These are phyloP conservation scores for Drosophila triauraria DNA, from an alignment of 1,140 invertebrate species.

Conservation along the genomic window DNA sequence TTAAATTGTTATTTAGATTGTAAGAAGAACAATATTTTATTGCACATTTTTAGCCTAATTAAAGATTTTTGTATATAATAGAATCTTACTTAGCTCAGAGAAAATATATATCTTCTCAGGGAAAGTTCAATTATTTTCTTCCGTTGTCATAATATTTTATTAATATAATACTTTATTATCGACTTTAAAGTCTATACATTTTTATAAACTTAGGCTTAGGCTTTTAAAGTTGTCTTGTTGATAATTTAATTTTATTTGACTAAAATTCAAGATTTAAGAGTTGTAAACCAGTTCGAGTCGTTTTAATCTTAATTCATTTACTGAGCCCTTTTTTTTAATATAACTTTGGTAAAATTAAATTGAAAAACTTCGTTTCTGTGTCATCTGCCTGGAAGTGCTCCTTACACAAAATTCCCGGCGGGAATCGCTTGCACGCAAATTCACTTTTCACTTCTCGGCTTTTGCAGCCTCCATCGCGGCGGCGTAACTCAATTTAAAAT, in stretches of 20 bases:
- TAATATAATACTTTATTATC: too few species aligned
- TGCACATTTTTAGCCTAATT: constrained; percentile 4
- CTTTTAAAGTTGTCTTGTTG: too few species aligned
- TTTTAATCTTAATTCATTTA: constrained; percentile 8
- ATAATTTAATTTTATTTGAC: neutral
- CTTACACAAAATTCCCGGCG: constrained; percentile 43
- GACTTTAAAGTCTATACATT: too few species aligned
- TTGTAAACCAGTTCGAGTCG: neutral
- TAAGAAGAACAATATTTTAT: neutral
- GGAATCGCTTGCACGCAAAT: constrained; percentile 23
- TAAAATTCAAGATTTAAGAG: too few species aligned
- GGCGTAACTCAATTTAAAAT: constrained; percentile 47
- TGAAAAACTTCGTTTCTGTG: constrained; percentile 6
- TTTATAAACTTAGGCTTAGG: too few species aligned
- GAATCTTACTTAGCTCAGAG: too few species aligned
- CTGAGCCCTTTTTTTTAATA: neutral
- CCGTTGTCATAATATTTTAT: too few species aligned
- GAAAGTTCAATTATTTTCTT: too few species aligned
- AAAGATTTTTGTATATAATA: too few species aligned
- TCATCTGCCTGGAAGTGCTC: neutral
- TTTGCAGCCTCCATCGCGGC: constrained; percentile 20
- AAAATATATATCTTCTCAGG: too few species aligned
- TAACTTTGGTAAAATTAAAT: constrained; percentile 17
- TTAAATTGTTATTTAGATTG: neutral
- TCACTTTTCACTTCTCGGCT: constrained; percentile 38